Evolutionary conservation across 2,888 invertebrate species (phyloP), one percentile per base, ranked within the genome.

Genomic region (Loripinus fragilis): DNA sequence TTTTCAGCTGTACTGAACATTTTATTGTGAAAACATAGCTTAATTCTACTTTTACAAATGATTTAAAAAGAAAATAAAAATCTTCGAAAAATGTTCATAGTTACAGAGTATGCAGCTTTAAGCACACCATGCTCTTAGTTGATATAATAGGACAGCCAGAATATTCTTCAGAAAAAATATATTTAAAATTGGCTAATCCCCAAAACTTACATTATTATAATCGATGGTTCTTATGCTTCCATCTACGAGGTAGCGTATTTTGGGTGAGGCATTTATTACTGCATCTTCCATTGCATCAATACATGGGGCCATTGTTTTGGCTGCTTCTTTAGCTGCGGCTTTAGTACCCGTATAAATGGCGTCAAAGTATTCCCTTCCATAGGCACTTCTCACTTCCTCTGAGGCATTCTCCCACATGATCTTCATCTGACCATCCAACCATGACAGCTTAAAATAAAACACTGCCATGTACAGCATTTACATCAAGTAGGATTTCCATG

Each of bases 231-330:
- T 86, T 60, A 67, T 88, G 41, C 89, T 84, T 28, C 89, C 90
- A 69, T 86, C 86, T 0, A 90, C 86, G 7, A 89, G 81, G 74
- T 90, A 90, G 48, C 89, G 78, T 55, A 81, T 75, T 33, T 67
- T 68, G 8, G 90, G 90, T 3, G 66, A 70, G 0, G 52, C 55
- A 60, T 78, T 87, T 2, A 83, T 70, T 12, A 89, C 67, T 12
- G 86, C 86, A 69, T 88, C 87, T 52, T 88, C 87, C 84, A 90
- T 82, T 8, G 88, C 87, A 75, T 90, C 88, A n/a, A 90, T 76
- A 23, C 89, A 87, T 15, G 89, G 84, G 1, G 75, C 83, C 10
- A 85, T 79, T 12, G 81, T 76, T 66, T 74, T 81, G 12, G 86
- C 80, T 5, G 83, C 77, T 15, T 82, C 76, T 25, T 76, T 79